Conservation (phyloP, 2,888 invertebrate species). For the Xylocampa areola region DNA sequence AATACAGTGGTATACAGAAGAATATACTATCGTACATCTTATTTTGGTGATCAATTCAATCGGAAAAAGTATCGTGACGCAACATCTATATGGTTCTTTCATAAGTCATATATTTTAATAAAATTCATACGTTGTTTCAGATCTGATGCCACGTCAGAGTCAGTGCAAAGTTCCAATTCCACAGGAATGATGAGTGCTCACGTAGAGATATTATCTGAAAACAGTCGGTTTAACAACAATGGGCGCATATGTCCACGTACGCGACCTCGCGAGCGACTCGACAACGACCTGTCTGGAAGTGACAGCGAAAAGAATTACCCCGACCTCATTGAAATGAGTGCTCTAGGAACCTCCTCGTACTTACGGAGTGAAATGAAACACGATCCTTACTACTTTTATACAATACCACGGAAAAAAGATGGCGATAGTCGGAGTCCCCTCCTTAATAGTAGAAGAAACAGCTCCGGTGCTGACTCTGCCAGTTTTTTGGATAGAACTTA, state of each 20-base stretch:
- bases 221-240: slow-evolving; percentile 83
- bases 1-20: slow-evolving; percentile 7
- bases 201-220: slow-evolving; percentile 78
- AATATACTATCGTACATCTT: background rate
- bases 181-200: slow-evolving; percentile 80
- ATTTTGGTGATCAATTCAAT: background rate
- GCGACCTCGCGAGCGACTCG: slow-evolving; percentile 79
- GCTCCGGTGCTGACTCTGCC: slow-evolving; percentile 92
- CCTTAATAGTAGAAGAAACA: slow-evolving; percentile 92
- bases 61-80: background rate
- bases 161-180: slow-evolving; percentile 90
- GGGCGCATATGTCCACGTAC: slow-evolving; percentile 78
- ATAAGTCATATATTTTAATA: slow-evolving; percentile 1
- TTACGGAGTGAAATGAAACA: slow-evolving; percentile 80
- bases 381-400: slow-evolving; percentile 90
- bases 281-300: slow-evolving; percentile 86
- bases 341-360: slow-evolving; percentile 80
- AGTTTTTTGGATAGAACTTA: slow-evolving; percentile 80
- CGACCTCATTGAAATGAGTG: slow-evolving; percentile 88
- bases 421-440: slow-evolving; percentile 94
- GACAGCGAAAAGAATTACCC: slow-evolving; percentile 90
- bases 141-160: slow-evolving; percentile 85
- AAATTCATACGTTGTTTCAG: slow-evolving; percentile 69
- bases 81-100: background rate
- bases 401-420: slow-evolving; percentile 90